Conservation (phyloP, 1,140 invertebrate species). For the Drosophila lini region DNA sequence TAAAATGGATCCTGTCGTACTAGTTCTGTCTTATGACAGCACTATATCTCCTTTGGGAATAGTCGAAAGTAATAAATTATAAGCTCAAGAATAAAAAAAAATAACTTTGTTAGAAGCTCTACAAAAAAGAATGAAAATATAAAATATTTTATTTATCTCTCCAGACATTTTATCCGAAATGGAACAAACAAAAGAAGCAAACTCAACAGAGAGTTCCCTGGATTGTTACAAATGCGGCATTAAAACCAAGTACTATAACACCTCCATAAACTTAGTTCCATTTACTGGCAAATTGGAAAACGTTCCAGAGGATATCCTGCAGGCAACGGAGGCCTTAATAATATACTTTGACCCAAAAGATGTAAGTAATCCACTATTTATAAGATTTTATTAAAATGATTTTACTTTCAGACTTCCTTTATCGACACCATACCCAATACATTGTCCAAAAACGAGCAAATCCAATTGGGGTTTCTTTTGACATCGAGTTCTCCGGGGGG, state of each 20-base stretch:
- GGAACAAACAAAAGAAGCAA: constrained; percentile 34
- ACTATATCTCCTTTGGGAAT: constrained; percentile 37
- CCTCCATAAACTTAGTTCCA: constrained; percentile 49
- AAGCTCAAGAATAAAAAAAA: background rate
- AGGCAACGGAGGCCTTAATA: constrained; percentile 51
- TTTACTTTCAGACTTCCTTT: constrained; percentile 43
- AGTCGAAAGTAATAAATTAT: constrained; percentile 43
- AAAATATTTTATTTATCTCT: background rate
- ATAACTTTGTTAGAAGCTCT: background rate
- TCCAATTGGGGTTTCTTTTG: constrained; percentile 60
- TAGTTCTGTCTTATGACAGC: constrained; percentile 52
- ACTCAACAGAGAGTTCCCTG: constrained; percentile 16
- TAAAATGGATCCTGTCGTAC: constrained; percentile 57
- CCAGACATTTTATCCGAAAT: constrained; percentile 54
- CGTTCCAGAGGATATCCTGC: constrained; percentile 48
- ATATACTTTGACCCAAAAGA: constrained; percentile 56
- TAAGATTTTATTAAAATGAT: background rate
- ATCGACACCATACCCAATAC: constrained; percentile 39
- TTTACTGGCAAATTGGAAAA: constrained; percentile 52
- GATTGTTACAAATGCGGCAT: constrained; percentile 52
- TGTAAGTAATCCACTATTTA: constrained; percentile 16
- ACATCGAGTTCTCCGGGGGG: constrained; percentile 26
- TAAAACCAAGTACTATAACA: constrained; percentile 58
- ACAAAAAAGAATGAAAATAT: too few relatives aligned
- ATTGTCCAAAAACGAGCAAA: constrained; percentile 41